A percentile compares a stretch with the other conserved stretches of the same genome.
Conservation (phyloP, 2,888 invertebrate genomes). For the Tillus elongatus region DNA sequence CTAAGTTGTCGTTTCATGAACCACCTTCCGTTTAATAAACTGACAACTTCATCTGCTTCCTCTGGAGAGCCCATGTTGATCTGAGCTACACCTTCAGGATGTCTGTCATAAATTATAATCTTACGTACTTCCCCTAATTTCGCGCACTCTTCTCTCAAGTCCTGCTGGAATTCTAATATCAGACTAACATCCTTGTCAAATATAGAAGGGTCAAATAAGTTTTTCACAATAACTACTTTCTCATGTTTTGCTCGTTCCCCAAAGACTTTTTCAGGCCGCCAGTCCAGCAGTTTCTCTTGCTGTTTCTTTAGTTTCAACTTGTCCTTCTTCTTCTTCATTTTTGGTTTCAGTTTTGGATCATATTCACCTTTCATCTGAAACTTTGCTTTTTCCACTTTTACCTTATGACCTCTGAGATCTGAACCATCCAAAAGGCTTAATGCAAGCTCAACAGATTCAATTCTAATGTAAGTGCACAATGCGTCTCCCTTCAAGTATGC, state of each 20-base stretch:
- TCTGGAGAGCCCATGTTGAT: constrained; percentile 84
- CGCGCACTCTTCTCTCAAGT: constrained; percentile 77
- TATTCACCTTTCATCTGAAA: constrained; percentile 92
- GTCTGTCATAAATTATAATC: constrained; percentile 82
- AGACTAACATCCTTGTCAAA: constrained; percentile 85
- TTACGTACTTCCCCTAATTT: constrained; percentile 90
- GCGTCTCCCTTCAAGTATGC: constrained; percentile 91
- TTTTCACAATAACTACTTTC: constrained; percentile 83
- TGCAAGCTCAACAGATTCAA: constrained; percentile 90
- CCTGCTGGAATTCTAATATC: constrained; percentile 84
- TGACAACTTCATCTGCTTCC: constrained; percentile 83
- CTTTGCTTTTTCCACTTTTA: constrained; percentile 85
- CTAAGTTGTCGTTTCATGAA: constrained; percentile 78
- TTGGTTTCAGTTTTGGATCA: constrained; percentile 86
- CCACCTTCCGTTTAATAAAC: constrained; percentile 79
- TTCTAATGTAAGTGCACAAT: constrained; percentile 89
- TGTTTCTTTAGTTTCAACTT: constrained; percentile 85
- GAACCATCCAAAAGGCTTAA: constrained; percentile 85
- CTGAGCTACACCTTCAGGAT: constrained; percentile 91
- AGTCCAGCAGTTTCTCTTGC: constrained; percentile 91
- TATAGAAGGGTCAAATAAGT: constrained; percentile 80
- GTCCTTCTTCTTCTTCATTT: constrained; percentile 79
- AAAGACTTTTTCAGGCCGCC: constrained; percentile 87
- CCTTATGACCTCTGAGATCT: constrained; percentile 65
- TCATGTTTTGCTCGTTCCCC: constrained; percentile 85